Evolutionary conservation across 2,113 vertebrate species (phyloP).

Genomic region (Zosterops pallidus): DNA sequence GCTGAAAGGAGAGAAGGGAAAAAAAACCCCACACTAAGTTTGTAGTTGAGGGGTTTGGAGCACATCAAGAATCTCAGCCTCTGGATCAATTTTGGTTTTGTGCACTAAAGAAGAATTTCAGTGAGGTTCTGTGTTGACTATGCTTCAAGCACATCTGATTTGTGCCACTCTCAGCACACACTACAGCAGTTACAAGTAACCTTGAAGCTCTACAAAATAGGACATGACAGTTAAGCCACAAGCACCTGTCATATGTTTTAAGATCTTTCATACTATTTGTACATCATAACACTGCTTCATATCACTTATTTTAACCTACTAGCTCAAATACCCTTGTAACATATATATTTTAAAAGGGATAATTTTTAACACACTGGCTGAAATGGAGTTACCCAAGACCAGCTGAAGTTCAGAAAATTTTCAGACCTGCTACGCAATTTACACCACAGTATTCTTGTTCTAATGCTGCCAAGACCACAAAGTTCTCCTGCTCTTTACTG

Average conservation of each 20-base stretch:
- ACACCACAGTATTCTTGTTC: neutral
- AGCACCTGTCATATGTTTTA: neutral
- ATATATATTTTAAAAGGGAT: neutral
- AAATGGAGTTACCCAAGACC: neutral
- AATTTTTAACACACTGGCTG: neutral
- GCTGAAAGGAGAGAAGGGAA: neutral
- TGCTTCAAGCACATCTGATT: neutral
- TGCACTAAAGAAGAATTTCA: neutral
- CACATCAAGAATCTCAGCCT: neutral
- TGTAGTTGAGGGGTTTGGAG: neutral
- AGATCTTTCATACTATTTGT: neutral
- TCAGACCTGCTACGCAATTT: neutral
- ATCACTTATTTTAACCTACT: neutral
- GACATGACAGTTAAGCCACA: conserved; percentile 58
- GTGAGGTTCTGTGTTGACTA: neutral
- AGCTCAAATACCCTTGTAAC: neutral
- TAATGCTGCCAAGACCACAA: neutral
- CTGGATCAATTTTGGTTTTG: neutral
- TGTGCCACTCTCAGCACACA: neutral
- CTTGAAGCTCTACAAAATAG: conserved; percentile 13
- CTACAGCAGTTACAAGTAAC: neutral
- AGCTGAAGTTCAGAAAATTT: neutral
- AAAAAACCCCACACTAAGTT: neutral
- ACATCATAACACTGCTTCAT: neutral
- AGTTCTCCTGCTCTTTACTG: neutral